Evolutionary conservation across 2,888 invertebrate species (phyloP), one percentile per base, ranked within the genome.

Genomic region (Troides oblongomaculatus): DNA sequence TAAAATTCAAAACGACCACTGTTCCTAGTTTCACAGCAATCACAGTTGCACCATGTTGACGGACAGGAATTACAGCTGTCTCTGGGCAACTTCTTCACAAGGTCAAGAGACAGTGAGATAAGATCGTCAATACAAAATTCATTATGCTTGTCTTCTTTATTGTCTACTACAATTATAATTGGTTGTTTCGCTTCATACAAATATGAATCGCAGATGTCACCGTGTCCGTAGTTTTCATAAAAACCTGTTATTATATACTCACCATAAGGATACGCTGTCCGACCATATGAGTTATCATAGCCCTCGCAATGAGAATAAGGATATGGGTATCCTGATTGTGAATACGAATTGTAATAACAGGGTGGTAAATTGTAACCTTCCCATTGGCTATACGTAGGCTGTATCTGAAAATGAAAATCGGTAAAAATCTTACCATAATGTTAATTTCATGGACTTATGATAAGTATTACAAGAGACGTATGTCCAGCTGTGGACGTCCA

Each of bases 161-260:
- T 70, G 30, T 70, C 70, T 30, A 70, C 66, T 6, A 70, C 64
- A 23, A 70, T 67, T 25, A 70, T 67, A 23, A 67, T 70, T 18
- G 70, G 70, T 59, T 70, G 70, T 39, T 46, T 60, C 30, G 61
- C 12, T 17, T 67, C 67, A n/a, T n/a, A 21, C 10, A 12, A 58
- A 59, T 17, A 30, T 64, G 57, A 59, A 36, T 39, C 60, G 23
- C 57, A 70, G 10, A 46, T 61, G 21, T 62, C 62, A n/a, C 23
- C 25, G 36, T 61, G 43, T 3, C 60, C 59, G 46, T 64, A 61
- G 39, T 64, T 67, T 50, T 30, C 67, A 61, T 70, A 64, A 56
- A 50, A 61, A 61, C 67, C 70, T 12, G 67, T 57, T 56, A 64
- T 36, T 43, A 70, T 1, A 61, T 67, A 70, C 36, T 66, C 43